Evolutionary conservation across 2,888 invertebrate genomes (phyloP), one percentile per base, ranked within the genome.

Genomic region (Protophormia terraenovae): DNA sequence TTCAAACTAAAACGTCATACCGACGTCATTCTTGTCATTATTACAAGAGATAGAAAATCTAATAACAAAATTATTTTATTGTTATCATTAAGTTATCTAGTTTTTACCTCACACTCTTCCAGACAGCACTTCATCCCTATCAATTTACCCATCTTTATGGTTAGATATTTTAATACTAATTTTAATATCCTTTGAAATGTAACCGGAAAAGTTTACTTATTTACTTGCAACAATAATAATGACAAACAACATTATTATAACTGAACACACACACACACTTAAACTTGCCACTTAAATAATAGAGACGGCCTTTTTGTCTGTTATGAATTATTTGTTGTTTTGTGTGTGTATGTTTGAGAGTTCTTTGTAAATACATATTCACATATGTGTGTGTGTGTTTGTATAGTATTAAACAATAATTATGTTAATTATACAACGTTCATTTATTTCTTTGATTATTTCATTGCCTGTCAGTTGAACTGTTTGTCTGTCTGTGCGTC

Each of bases 391-490:
- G 58, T 58, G n/a, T 29, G n/a, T 16, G 12, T 45, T 7, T 29
- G 41, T 41, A 60, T 29, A 12, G 16, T 50, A 78, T 78, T 78
- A 78, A 78, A 79, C 72, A 79, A 71, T 79, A 72, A 79, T 72
- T 79, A 79, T 72, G 71, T 79, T 79, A 79, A 79, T 72, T 79
- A 79, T 29, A 72, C 62, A 72, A 72, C 60, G 62, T 64, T 79
- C 72, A 72, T 55, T 32, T 60, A 60, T 35, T 72, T 79, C 53
- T 79, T 62, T 79, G 64, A 45, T 64, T 71, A 72, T 53, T 60
- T 29, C 29, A 71, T 22, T 35, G 35, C 3, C 67, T 67, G 22
- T 8, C 16, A 27, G 19, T 50, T 10, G n/a, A 29, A 4, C 16
- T 55, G 75, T 19, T 12, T 58, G 14, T n/a, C 41, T 22, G 32